Conservation (phyloP, 2,888 invertebrate species). For the Tipula helvola region DNA sequence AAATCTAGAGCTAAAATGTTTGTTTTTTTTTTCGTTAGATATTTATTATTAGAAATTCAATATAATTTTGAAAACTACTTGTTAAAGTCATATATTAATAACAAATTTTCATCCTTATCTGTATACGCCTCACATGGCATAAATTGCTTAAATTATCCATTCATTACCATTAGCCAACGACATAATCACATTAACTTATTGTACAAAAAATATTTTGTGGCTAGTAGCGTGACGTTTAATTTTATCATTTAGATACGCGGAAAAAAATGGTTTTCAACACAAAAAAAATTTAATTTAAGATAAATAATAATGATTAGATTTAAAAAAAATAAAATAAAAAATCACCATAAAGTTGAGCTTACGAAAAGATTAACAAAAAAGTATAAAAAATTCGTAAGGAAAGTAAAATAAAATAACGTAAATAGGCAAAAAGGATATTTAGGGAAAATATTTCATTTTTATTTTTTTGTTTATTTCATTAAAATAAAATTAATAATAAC, state of each 20-base stretch:
- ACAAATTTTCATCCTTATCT: too few relatives aligned
- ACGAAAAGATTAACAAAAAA: neutral
- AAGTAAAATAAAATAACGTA: neutral
- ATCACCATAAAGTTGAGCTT: neutral
- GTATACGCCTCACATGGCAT: neutral
- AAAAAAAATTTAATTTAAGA: neutral
- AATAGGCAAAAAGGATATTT: neutral
- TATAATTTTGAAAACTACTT: too few relatives aligned
- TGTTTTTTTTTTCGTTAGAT: too few relatives aligned
- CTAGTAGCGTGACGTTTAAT: neutral
- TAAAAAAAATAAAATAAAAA: neutral
- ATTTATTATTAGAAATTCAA: too few relatives aligned
- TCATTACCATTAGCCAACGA: neutral
- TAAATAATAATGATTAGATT: neutral
- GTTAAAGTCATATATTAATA: too few relatives aligned
- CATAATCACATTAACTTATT: neutral
- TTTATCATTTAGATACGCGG: neutral
- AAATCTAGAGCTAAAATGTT: too few relatives aligned
- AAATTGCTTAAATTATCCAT: neutral
- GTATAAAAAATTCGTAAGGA: neutral
- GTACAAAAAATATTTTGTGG: neutral
- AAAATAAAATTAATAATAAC: neutral
- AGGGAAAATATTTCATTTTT: neutral
- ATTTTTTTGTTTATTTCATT: neutral
- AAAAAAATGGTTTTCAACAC: neutral